Evolutionary conservation across 2,113 vertebrate species (phyloP).

Genomic region (Micronycteris hirsuta): DNA sequence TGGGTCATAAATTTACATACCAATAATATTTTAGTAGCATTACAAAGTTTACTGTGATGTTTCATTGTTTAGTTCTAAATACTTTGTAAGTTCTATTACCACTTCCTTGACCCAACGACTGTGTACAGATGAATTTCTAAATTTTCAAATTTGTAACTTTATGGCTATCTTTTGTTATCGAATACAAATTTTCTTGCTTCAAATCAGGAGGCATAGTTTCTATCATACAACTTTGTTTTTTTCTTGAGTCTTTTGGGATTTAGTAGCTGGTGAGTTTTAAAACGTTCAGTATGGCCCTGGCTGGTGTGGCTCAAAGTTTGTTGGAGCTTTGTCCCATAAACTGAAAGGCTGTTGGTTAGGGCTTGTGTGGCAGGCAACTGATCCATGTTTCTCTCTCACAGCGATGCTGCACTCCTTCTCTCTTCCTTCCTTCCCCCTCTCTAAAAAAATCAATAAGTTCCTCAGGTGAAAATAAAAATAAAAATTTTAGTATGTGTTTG

Average conservation of each 20-base stretch:
- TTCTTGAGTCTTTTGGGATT: neutral
- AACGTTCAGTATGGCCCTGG: neutral
- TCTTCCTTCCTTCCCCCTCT: no score
- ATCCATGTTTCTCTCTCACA: no score
- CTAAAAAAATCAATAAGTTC: no score
- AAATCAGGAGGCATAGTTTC: neutral
- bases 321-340: no score
- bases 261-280: neutral
- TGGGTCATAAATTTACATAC: neutral
- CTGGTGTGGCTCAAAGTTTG: no score
- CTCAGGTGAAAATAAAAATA: neutral
- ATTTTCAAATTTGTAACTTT: neutral
- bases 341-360: no score
- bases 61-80: neutral
- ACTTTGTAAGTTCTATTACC: neutral
- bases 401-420: no score
- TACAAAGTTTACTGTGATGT: neutral
- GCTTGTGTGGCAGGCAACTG: no score
- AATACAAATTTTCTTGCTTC: neutral
- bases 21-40: neutral
- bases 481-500: neutral
- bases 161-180: neutral
- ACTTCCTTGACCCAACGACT: neutral
- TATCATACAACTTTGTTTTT: neutral
- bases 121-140: neutral